Conservation (phyloP, 2,113 vertebrate genomes). For the Varanus salvator region DNA sequence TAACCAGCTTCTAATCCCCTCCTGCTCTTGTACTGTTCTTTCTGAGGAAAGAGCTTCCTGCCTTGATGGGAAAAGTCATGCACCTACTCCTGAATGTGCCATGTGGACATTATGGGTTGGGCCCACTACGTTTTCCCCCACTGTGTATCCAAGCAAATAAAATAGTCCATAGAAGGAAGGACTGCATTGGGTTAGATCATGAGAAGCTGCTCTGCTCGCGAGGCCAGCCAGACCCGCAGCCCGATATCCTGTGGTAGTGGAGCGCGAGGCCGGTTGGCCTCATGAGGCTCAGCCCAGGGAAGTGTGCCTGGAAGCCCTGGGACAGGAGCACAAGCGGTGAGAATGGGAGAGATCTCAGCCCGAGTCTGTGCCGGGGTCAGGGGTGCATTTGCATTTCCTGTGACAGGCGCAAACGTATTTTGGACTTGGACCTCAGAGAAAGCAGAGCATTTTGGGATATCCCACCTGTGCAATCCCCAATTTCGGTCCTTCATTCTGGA, state of each 20-base stretch:
- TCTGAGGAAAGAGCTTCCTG: neutral
- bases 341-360: neutral
- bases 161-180: neutral
- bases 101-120: neutral
- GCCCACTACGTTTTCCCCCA: neutral
- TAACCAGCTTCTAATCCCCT: neutral
- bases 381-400: neutral
- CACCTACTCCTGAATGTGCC: neutral
- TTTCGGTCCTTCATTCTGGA: neutral
- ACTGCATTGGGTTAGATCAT: neutral
- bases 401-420: too few species aligned
- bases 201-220: neutral
- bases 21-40: neutral
- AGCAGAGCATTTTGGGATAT: neutral
- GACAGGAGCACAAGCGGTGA: neutral
- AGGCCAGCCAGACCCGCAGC: too few species aligned
- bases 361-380: neutral
- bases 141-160: neutral
- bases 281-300: neutral
- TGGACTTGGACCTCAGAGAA: neutral
- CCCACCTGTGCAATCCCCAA: neutral
- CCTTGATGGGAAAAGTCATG: too few species aligned
- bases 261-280: rapidly evolving
- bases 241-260: neutral
- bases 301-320: neutral